Evolutionary conservation across 2,888 invertebrate genomes (phyloP).

Genomic region (Amphiduros pacificus): DNA sequence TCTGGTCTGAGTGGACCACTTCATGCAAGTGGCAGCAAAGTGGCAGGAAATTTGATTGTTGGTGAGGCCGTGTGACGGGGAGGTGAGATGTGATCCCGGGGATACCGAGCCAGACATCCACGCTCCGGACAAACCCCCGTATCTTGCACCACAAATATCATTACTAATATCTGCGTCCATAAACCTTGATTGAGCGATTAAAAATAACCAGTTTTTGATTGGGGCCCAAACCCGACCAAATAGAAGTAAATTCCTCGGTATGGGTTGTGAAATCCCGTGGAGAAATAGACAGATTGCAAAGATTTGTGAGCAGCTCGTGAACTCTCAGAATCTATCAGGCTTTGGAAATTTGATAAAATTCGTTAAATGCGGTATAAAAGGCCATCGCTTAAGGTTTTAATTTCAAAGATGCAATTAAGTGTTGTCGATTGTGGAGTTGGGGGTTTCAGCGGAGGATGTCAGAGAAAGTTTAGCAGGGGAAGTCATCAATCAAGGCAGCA

Average conservation of each 20-base stretch:
- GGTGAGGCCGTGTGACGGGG: no score
- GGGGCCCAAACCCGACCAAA: neutral
- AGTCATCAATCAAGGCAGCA: no score
- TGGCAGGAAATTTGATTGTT: no score
- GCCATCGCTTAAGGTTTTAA: neutral
- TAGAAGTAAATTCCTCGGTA: neutral
- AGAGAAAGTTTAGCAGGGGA: no score
- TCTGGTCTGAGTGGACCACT: no score
- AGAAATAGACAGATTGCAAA: no score
- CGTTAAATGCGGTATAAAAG: constrained; percentile 1
- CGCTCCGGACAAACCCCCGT: no score
- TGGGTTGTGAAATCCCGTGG: neutral
- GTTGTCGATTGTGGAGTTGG: neutral
- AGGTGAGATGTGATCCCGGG: no score
- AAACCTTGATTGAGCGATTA: constrained; percentile 1
- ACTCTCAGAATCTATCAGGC: neutral
- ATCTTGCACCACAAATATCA: neutral
- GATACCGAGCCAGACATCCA: no score
- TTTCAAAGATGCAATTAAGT: neutral
- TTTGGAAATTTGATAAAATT: constrained; percentile 1
- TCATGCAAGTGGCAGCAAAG: no score
- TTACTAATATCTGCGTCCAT: neutral
- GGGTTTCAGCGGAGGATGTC: no score
- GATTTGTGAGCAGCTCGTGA: neutral
- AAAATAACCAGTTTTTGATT: constrained; percentile 1